Conservation (phyloP, 2,797 vertebrate genomes). For the Enteromius unitaeniatus region DNA sequence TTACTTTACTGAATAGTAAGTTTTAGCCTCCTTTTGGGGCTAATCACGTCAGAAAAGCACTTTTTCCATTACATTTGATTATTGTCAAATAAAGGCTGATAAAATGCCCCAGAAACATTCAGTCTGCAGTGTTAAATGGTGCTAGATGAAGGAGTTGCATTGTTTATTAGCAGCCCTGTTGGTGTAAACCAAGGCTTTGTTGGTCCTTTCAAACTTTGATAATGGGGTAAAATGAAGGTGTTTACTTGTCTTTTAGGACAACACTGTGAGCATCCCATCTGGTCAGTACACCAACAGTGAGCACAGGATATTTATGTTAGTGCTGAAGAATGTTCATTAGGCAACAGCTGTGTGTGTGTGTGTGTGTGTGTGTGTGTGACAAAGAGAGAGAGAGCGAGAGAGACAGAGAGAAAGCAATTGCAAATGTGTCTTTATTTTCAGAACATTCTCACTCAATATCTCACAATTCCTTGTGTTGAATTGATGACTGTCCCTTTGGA, state of each 20-base stretch:
- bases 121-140: background rate
- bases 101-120: constrained; percentile 7
- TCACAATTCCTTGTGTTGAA: constrained; percentile 7
- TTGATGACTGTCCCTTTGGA: constrained; percentile 18
- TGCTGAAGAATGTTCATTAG: constrained; percentile 70
- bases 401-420: background rate
- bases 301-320: constrained; percentile 73
- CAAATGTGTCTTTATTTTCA: constrained; percentile 18
- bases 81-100: constrained; percentile 23
- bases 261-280: constrained; percentile 53
- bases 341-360: constrained; percentile 67
- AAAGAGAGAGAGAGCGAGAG: background rate
- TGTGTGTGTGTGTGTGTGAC: constrained; percentile 13
- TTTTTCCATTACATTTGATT: constrained; percentile 10
- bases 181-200: constrained; percentile 47
- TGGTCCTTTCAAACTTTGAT: constrained; percentile 51
- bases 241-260: constrained; percentile 58
- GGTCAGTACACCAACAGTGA: constrained; percentile 55
- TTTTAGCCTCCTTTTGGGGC: constrained; percentile 18
- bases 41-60: constrained; percentile 17
- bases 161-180: constrained; percentile 36
- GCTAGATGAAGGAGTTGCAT: constrained; percentile 41
- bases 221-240: constrained; percentile 45
- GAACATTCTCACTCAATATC: constrained; percentile 21
- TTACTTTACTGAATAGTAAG: background rate